A percentile compares a stretch with the other conserved stretches of the same genome.
phyloP scores from a whole-genome alignment of 2,888 invertebrate species.

The Patella caerulea region DNA sequence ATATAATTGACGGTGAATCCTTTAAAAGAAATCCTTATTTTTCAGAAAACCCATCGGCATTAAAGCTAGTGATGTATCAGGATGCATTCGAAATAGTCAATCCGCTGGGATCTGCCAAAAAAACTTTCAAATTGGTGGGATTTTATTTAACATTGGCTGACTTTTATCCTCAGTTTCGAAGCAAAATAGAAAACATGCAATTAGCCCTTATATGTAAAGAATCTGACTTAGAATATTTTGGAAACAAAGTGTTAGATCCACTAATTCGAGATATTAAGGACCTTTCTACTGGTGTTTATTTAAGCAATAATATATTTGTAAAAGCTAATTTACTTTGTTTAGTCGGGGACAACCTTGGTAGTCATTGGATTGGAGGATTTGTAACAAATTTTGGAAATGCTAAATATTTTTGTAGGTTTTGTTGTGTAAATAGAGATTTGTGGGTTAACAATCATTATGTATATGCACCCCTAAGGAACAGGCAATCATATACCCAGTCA shows the following conservation, averaged over 20 bases:
- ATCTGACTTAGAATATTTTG: neutral
- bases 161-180: neutral
- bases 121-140: neutral
- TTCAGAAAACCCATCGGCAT: neutral
- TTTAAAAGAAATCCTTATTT: neutral
- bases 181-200: neutral
- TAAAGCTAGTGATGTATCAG: neutral
- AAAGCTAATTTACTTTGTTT: neutral
- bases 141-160: neutral
- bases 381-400: neutral
- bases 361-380: neutral
- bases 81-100: neutral
- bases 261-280: neutral
- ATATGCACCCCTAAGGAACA: too few species aligned
- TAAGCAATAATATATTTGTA: neutral
- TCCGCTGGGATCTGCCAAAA: neutral
- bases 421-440: neutral
- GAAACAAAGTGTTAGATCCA: neutral
- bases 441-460: too few species aligned
- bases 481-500: too few species aligned
- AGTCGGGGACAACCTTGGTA: neutral
- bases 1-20: neutral
- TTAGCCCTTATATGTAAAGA: neutral
- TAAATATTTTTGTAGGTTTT: neutral
- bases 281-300: neutral